phyloP scores from a whole-genome alignment of 2,797 vertebrate genomes.

The Graptemys geographica region DNA sequence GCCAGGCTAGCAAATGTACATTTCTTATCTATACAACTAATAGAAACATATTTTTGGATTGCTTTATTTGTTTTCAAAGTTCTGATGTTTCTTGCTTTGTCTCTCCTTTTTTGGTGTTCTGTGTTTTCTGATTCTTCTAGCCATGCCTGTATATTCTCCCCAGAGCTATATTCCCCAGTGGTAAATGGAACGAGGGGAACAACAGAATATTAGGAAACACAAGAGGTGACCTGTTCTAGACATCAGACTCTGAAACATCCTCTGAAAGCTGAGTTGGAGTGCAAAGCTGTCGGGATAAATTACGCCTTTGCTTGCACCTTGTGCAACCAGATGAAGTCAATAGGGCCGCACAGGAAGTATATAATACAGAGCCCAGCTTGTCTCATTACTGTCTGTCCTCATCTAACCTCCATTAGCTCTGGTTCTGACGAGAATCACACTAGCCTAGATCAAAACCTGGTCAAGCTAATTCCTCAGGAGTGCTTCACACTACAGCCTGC shows the following conservation, averaged over 20 bases:
- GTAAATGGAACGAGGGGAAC: neutral
- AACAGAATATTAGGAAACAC: neutral
- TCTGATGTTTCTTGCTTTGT: neutral
- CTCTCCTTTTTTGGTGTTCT: neutral
- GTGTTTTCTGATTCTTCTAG: neutral
- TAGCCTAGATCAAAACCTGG: neutral
- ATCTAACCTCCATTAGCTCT: neutral
- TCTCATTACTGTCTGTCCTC: neutral
- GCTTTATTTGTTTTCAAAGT: neutral
- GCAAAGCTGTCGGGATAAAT: slow-evolving; percentile 25
- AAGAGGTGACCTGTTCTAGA: neutral
- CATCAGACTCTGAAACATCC: neutral
- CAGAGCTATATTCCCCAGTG: neutral
- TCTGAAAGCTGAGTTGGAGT: neutral
- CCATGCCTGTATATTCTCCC: neutral
- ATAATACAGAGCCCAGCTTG: neutral
- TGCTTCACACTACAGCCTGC: too few species aligned
- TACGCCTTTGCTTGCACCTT: neutral
- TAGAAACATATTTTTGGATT: slow-evolving; percentile 18
- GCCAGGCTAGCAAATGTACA: slow-evolving; percentile 71
- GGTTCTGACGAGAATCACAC: neutral
- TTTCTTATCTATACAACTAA: slow-evolving; percentile 48
- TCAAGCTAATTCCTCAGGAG: neutral
- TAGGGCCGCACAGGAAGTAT: neutral
- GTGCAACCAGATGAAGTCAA: slow-evolving; percentile 2